These are phyloP conservation scores for Xanthia icteritia DNA, from an alignment of 2,888 invertebrate species.

Conservation along the genomic window DNA sequence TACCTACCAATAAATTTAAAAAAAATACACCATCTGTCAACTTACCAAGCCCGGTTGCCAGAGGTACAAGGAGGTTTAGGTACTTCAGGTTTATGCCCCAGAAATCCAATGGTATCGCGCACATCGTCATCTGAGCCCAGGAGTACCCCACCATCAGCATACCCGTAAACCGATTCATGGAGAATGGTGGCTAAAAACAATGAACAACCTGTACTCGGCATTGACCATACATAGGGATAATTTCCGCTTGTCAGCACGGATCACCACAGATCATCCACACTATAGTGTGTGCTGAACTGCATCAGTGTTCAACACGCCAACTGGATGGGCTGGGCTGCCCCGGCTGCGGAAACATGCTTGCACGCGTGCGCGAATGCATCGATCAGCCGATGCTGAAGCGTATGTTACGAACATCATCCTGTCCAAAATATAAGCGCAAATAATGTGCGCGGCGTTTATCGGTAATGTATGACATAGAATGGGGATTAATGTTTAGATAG, in stretches of 20 bases:
- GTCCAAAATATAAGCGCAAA: too few relatives aligned
- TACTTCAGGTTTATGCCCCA: constrained; percentile 93
- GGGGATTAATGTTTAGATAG: not conserved
- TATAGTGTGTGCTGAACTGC: not conserved
- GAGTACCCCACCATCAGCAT: constrained; percentile 94
- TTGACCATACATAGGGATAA: constrained; percentile 1
- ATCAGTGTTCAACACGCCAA: constrained; percentile 6
- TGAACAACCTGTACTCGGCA: constrained; percentile 13
- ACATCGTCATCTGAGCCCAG: constrained; percentile 94
- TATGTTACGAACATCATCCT: constrained; percentile 4
- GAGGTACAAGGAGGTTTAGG: constrained; percentile 93
- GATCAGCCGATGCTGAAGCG: not conserved
- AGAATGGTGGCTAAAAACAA: constrained; percentile 94
- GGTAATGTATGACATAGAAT: not conserved
- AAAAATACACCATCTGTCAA: constrained; percentile 17
- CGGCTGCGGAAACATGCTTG: not conserved
- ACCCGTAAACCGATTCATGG: constrained; percentile 94
- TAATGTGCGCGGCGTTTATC: not conserved
- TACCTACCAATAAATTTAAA: not conserved
- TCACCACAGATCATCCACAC: constrained; percentile 14
- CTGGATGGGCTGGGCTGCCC: not conserved
- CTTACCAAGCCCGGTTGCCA: constrained; percentile 93
- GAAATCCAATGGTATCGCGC: constrained; percentile 94
- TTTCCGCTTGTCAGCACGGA: not conserved
- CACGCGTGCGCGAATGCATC: constrained; percentile 22